A percentile compares a stretch with the other conserved stretches of the same genome.
Conservation (phyloP, 2,888 invertebrate species). For the Clistopyga incitator region DNA sequence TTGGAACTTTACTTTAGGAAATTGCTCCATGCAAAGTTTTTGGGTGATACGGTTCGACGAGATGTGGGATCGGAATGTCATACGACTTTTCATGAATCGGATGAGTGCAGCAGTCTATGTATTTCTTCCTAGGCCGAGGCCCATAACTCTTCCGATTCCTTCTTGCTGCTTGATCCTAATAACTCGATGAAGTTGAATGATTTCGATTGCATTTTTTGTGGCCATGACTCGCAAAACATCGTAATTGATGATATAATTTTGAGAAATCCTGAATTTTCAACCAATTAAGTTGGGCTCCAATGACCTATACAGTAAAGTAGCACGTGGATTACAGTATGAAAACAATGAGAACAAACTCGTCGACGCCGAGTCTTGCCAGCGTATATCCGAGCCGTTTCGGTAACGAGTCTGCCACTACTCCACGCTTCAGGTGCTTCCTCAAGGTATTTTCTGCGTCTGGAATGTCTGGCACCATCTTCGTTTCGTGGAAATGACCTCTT, state of each 20-base stretch:
- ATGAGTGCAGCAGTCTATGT: not conserved
- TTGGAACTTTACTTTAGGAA: constrained; percentile 76
- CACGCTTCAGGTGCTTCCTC: constrained; percentile 24
- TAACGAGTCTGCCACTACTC: constrained; percentile 13
- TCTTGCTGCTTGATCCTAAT: not conserved
- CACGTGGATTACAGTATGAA: not conserved
- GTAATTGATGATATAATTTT: not conserved
- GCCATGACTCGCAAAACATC: not conserved
- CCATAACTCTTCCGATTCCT: constrained; percentile 28
- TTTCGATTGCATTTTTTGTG: not conserved
- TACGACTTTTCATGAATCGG: constrained; percentile 41
- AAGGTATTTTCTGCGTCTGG: not conserved
- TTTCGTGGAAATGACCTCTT: not conserved
- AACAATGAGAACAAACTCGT: not conserved
- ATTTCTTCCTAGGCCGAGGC: constrained; percentile 28
- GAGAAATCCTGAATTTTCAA: not conserved
- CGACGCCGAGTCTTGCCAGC: not conserved
- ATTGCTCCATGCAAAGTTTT: constrained; percentile 74
- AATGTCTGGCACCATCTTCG: not conserved
- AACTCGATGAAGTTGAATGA: constrained; percentile 36
- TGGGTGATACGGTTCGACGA: constrained; percentile 31
- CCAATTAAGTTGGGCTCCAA: not conserved
- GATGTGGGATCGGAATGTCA: not conserved
- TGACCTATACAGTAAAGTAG: constrained; percentile 16
- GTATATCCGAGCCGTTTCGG: constrained; percentile 37